phyloP scores from a whole-genome alignment of 2,888 invertebrate species.

The Antheraea assamensis region DNA sequence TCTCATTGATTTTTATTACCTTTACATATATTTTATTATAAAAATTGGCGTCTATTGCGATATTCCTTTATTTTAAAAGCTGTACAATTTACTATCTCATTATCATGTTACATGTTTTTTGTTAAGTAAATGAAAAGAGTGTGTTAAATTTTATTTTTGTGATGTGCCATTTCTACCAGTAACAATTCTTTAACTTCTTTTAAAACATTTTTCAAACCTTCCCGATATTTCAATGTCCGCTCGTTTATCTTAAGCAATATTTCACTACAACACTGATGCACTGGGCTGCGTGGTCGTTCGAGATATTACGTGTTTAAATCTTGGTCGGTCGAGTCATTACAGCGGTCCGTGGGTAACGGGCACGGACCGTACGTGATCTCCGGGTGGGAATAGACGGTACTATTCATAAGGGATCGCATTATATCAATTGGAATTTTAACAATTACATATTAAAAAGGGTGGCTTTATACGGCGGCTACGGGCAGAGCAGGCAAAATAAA shows the following conservation, averaged over 20 bases:
- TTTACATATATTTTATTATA: too few species aligned
- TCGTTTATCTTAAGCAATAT: background rate
- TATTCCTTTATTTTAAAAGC: too few species aligned
- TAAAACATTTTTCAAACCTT: conserved; percentile 1
- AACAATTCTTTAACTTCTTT: background rate
- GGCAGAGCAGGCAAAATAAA: too few species aligned
- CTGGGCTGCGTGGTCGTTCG: background rate
- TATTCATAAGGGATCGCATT: background rate
- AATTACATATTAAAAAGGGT: too few species aligned
- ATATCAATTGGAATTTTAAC: too few species aligned
- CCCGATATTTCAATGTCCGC: background rate
- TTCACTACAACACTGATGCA: conserved; percentile 1
- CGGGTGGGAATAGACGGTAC: background rate
- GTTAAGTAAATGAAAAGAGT: too few species aligned
- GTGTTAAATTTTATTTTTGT: too few species aligned
- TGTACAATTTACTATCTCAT: too few species aligned
- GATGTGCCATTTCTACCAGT: too few species aligned
- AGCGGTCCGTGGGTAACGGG: background rate
- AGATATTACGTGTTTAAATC: conserved; percentile 1
- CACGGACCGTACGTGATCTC: background rate
- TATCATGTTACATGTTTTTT: too few species aligned
- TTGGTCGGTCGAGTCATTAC: conserved; percentile 2
- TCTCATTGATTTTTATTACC: background rate
- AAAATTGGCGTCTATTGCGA: too few species aligned
- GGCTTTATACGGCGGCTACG: too few species aligned